Percentiles rank a stretch among this genome's conserved stretches.
phyloP scores from a whole-genome alignment of 2,113 vertebrate genomes.

The Serinus canaria region DNA sequence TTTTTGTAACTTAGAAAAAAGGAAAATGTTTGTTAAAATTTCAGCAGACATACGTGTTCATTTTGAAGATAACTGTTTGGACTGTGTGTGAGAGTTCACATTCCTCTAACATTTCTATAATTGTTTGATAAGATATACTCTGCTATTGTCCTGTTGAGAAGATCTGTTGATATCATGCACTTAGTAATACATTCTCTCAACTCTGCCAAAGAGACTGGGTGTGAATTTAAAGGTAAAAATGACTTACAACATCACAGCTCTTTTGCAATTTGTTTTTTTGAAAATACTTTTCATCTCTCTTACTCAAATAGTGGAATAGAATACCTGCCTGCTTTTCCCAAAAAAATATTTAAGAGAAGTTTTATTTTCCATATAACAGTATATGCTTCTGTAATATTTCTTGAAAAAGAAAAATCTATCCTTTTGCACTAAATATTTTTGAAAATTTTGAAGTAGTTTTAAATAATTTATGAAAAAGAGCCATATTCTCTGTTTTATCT shows the following conservation, averaged over 20 bases:
- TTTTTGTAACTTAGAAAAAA: slow-evolving; percentile 53
- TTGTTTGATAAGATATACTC: background rate
- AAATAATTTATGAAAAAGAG: slow-evolving; percentile 60
- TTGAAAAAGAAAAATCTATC: background rate
- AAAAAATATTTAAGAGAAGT: background rate
- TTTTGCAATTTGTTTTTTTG: slow-evolving; percentile 15
- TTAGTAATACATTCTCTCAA: background rate
- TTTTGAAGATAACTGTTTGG: background rate
- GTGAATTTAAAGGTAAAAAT: slow-evolving; percentile 15
- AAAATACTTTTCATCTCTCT: background rate
- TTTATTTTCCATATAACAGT: slow-evolving; percentile 67
- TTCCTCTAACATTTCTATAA: background rate
- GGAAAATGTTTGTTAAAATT: slow-evolving; percentile 13
- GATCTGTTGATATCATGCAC: background rate
- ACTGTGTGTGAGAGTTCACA: background rate
- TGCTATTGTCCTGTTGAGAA: background rate
- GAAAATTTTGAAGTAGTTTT: slow-evolving; percentile 50
- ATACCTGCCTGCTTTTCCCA: slow-evolving; percentile 24
- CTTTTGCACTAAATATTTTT: slow-evolving; percentile 72
- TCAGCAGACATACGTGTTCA: background rate
- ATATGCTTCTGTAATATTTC: slow-evolving; percentile 54
- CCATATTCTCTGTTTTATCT: slow-evolving; percentile 7
- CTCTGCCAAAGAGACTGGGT: slow-evolving; percentile 13
- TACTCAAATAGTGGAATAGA: background rate
- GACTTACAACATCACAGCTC: background rate